Evolutionary conservation across 1,140 invertebrate genomes (phyloP).

Genomic region (Drosophila equinoxialis): DNA sequence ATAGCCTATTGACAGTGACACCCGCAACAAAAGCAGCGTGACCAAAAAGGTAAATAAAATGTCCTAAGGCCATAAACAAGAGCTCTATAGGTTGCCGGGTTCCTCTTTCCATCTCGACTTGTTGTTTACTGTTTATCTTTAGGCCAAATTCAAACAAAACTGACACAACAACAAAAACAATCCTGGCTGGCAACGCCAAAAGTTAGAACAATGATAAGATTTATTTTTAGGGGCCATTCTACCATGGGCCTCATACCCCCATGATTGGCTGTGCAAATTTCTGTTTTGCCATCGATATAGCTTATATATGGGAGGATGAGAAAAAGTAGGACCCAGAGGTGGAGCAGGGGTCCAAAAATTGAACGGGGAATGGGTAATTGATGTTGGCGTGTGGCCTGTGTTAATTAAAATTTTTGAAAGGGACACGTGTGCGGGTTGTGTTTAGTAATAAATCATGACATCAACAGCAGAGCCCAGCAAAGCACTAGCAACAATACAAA

Average conservation of each 20-base stretch:
- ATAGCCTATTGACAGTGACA: constrained; percentile 63
- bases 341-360: not conserved
- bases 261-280: constrained; percentile 52
- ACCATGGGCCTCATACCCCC: constrained; percentile 1
- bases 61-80: constrained; percentile 49
- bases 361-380: constrained; percentile 49
- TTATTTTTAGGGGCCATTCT: constrained; percentile 43
- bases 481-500: constrained; percentile 26
- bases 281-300: constrained; percentile 22
- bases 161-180: constrained; percentile 49
- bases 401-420: constrained; percentile 76
- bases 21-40: constrained; percentile 61
- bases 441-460: constrained; percentile 73
- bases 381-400: constrained; percentile 47
- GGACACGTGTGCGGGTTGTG: constrained; percentile 43
- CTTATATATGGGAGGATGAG: not conserved
- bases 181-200: constrained; percentile 46
- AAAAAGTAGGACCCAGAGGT: too few species aligned
- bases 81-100: constrained; percentile 46
- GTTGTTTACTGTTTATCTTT: constrained; percentile 73
- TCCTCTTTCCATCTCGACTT: constrained; percentile 33
- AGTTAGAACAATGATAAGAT: constrained; percentile 66
- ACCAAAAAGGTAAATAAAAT: constrained; percentile 72
- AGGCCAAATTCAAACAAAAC: constrained; percentile 68
- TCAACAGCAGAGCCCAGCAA: constrained; percentile 49